A percentile compares a stretch with the other conserved stretches of the same genome.
Evolutionary conservation across 2,797 vertebrate species (phyloP).

Genomic region (Chaetophractus vellerosus): DNA sequence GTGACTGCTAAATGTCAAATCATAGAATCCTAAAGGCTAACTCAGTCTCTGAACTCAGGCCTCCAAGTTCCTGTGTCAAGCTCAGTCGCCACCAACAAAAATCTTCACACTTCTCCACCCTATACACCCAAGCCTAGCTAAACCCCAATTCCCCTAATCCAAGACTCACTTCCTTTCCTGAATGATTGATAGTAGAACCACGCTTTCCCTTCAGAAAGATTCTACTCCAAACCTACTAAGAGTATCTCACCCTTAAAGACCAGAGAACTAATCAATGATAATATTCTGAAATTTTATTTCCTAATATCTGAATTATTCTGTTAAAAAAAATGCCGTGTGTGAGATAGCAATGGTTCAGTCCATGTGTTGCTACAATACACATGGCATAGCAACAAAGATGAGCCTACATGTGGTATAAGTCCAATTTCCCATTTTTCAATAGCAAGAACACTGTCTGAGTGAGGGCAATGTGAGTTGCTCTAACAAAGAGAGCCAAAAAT

Average conservation of each 20-base stretch:
- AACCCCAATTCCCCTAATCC: not conserved
- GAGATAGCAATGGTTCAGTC: not conserved
- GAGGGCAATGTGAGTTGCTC: not conserved
- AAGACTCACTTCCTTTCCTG: not conserved
- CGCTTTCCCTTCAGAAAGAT: not conserved
- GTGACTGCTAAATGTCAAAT: not conserved
- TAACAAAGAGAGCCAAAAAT: not conserved
- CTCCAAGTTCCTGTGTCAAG: not conserved
- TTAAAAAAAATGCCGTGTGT: not conserved
- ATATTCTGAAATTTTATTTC: not conserved
- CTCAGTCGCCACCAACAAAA: not conserved
- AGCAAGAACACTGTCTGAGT: not conserved
- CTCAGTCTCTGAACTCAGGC: not conserved
- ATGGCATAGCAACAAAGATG: not conserved
- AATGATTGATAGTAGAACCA: not conserved
- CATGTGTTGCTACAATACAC: not conserved
- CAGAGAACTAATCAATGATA: constrained; percentile 15
- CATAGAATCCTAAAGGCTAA: not conserved
- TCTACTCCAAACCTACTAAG: not conserved
- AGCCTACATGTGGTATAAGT: not conserved
- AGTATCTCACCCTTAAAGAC: not conserved
- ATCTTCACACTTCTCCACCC: not conserved
- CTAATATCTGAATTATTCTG: not conserved
- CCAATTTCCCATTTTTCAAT: not conserved
- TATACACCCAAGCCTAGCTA: constrained; percentile 2